phyloP scores from a whole-genome alignment of 2,113 vertebrate genomes.

The Lanius collurio region DNA sequence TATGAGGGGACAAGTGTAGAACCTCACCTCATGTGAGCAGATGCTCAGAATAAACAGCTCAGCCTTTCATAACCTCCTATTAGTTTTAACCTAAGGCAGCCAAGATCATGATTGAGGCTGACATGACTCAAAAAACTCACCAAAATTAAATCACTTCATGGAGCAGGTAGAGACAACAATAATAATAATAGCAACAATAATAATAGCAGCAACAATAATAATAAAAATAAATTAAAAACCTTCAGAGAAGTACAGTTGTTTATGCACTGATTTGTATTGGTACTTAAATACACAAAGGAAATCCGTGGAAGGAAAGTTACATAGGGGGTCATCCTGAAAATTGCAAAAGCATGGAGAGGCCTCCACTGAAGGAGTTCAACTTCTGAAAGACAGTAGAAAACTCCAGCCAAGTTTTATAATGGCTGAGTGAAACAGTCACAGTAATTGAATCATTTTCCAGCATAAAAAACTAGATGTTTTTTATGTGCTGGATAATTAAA shows the following conservation, averaged over 20 bases:
- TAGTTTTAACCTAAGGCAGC: not conserved
- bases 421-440: not conserved
- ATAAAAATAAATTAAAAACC: not conserved
- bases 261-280: not conserved
- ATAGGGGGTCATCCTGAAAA: not conserved
- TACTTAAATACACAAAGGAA: not conserved
- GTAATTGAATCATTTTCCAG: not conserved
- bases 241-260: not conserved
- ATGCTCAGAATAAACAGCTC: not conserved
- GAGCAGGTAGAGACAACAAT: not conserved
- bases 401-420: not conserved
- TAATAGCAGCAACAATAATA: not conserved
- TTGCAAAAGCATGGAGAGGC: not conserved
- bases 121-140: not conserved
- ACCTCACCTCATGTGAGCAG: not conserved
- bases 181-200: not conserved
- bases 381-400: not conserved
- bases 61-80: not conserved
- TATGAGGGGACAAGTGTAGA: not conserved
- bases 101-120: not conserved
- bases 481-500: not conserved
- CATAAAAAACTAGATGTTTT: not conserved
- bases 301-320: not conserved
- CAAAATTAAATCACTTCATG: not conserved
- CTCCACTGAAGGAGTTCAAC: not conserved